Conservation (phyloP, 2,888 invertebrate species). For the Dynastes tityus region DNA sequence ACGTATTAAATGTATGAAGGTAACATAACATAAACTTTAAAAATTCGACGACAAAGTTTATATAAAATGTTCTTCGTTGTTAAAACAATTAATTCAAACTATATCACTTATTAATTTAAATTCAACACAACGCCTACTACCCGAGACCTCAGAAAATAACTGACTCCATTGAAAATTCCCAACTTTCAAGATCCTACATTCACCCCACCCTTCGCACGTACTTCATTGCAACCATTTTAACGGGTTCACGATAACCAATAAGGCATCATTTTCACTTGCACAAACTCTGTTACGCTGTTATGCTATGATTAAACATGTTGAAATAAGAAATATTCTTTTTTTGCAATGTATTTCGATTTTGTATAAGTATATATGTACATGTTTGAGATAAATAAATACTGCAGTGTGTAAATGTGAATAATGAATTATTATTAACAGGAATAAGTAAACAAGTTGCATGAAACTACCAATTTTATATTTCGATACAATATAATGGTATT, state of each 20-base stretch:
- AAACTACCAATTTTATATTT: too few species aligned
- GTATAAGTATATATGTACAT: too few species aligned
- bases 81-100: constrained; percentile 29
- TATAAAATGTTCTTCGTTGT: constrained; percentile 28
- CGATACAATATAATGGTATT: too few species aligned
- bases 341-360: too few species aligned
- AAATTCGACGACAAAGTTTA: background rate
- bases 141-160: constrained; percentile 42
- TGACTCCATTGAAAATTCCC: constrained; percentile 42
- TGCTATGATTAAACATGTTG: too few species aligned
- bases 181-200: constrained; percentile 34
- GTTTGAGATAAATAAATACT: too few species aligned
- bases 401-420: too few species aligned
- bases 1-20: constrained; percentile 7
- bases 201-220: constrained; percentile 35
- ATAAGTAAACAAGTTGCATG: too few species aligned
- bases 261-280: background rate
- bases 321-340: too few species aligned
- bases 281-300: too few species aligned
- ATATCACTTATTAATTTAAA: constrained; percentile 38
- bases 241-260: constrained; percentile 15
- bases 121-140: constrained; percentile 31
- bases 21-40: constrained; percentile 24
- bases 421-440: too few species aligned
- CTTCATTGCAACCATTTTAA: constrained; percentile 49